Base-by-base conservation (phyloP, 2,113 vertebrate genomes). In the Ia io region DNA sequence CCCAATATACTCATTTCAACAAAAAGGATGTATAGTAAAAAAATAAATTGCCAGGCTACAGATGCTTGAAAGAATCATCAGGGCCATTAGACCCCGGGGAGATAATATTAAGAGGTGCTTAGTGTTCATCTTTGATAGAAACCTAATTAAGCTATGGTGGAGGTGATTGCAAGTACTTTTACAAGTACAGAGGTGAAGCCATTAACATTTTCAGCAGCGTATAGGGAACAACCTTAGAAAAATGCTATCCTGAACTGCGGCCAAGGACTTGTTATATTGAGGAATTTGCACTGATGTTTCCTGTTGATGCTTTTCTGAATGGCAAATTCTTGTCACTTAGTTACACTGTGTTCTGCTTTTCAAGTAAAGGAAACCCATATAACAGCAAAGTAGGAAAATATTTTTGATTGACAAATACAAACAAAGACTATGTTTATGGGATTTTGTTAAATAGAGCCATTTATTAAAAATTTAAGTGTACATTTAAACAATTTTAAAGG, bases 41-140 rank as follows among this genome's bases (percentile, higher is more conserved):
- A 98, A 98, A 96, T 97, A 98, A 98, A 98, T 97, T 88, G 95
- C 98, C 96, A 98, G 91, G 91, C 95, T 98, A 96, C 98, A 98
- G 98, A 98, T 98, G 97, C 96, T 97, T 94, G 90, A 96, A 98
- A 98, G 97, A 98, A 97, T 97, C 97, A 98, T 97, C 91, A 11
- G 95, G 97, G 96, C 96, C 97, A 97, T 98, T 97, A 98, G 96
- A 94, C 98, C 95, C 97, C 63, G 89, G 97, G 97, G 97, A 98
- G 97, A 96, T 90, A 96, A 95, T 97, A 95, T 84, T 95, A 96
- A 98, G 96, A 97, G 87, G 82, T 90, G 85, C 94, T 98, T 89
- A 17, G 47, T 97, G 94, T 96, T 98, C 1, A 0, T 96, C 94
- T 96, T 97, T 97, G 95, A 96, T 97, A 97, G 97, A 98, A 98